phyloP scores from a whole-genome alignment of 2,888 invertebrate species.

The Chrysolina oricalcia region DNA sequence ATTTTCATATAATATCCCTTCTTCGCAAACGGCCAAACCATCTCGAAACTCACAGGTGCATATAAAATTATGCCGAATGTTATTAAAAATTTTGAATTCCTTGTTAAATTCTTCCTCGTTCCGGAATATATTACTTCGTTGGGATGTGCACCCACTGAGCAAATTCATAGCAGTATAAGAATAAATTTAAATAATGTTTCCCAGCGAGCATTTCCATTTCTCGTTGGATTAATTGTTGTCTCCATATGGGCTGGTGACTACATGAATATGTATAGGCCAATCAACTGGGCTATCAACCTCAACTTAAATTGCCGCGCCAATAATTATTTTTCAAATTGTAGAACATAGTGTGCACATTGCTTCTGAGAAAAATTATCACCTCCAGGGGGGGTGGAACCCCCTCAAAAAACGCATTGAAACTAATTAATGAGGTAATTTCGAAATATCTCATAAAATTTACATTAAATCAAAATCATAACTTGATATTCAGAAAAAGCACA shows the following conservation, averaged over 20 bases:
- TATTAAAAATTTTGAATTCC: slow-evolving; percentile 29
- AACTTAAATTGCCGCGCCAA: no score
- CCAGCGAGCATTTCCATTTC: background rate
- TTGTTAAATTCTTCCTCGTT: slow-evolving; percentile 16
- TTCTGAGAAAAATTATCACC: no score
- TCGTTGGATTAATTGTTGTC: slow-evolving; percentile 11
- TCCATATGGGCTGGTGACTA: background rate
- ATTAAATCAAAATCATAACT: no score
- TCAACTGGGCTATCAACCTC: no score
- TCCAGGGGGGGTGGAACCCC: no score
- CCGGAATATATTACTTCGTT: slow-evolving; percentile 23
- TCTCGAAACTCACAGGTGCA: slow-evolving; percentile 20
- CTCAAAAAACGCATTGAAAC: no score
- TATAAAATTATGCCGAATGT: slow-evolving; percentile 24
- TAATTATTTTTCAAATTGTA: no score
- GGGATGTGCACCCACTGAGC: slow-evolving; percentile 27
- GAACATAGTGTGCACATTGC: no score
- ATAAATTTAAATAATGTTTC: slow-evolving; percentile 25
- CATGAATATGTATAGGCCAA: slow-evolving; percentile 31
- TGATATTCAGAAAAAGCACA: no score
- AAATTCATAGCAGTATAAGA: slow-evolving; percentile 27
- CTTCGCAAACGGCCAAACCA: background rate
- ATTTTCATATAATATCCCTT: slow-evolving; percentile 6
- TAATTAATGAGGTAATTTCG: no score
- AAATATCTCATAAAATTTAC: no score